phyloP scores from a whole-genome alignment of 2,888 invertebrate genomes.

The Cryptus viduatorius region DNA sequence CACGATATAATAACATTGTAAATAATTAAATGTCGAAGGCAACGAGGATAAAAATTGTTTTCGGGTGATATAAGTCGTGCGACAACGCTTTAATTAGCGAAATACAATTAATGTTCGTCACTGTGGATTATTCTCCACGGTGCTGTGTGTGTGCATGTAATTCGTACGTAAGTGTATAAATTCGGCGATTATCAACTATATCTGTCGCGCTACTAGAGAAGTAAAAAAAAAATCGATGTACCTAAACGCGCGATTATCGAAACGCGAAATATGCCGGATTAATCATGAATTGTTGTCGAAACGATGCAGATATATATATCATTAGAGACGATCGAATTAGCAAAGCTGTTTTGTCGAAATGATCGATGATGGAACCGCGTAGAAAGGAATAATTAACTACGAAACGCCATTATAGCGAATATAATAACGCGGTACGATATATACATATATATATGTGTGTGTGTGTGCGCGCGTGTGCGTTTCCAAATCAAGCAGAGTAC shows the following conservation, averaged over 20 bases:
- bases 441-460: neutral
- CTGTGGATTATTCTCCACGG: neutral
- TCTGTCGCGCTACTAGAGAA: neutral
- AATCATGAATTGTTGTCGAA: neutral
- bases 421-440: neutral
- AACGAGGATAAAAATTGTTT: constrained; percentile 28
- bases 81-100: constrained; percentile 31
- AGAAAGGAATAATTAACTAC: neutral
- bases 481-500: constrained; percentile 22
- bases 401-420: neutral
- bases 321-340: constrained; percentile 25
- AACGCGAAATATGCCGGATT: neutral
- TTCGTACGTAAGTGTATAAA: neutral
- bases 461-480: neutral
- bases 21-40: constrained; percentile 47
- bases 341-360: constrained; percentile 4
- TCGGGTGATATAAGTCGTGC: constrained; percentile 35
- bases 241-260: neutral
- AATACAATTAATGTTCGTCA: neutral
- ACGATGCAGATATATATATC: constrained; percentile 27
- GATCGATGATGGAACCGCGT: constrained; percentile 1
- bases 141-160: neutral
- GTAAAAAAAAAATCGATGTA: neutral
- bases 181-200: neutral
- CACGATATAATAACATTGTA: constrained; percentile 45